Conservation (phyloP, 2,888 invertebrate species). For the Apeira syringaria region DNA sequence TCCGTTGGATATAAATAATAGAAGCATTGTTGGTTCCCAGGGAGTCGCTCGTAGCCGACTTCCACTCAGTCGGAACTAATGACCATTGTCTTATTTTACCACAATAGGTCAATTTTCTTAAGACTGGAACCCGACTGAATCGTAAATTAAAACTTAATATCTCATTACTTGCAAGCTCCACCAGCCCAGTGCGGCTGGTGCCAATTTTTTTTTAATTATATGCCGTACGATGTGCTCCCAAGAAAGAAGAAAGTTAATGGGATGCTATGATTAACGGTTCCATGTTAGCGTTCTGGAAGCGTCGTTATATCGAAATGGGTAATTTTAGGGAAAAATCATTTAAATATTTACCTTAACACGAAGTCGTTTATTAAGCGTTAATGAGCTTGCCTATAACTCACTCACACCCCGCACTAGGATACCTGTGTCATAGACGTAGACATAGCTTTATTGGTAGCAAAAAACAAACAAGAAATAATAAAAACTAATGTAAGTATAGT, state of each 20-base stretch:
- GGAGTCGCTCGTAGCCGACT: slow-evolving; percentile 57
- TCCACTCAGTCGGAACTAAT: slow-evolving; percentile 73
- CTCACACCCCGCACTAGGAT: too few relatives aligned
- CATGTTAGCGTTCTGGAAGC: neutral
- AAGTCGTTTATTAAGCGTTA: too few relatives aligned
- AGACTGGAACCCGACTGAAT: slow-evolving; percentile 69
- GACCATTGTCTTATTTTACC: slow-evolving; percentile 75
- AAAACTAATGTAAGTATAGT: too few relatives aligned
- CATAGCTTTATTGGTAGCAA: too few relatives aligned
- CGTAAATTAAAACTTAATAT: slow-evolving; percentile 80
- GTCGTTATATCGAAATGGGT: neutral
- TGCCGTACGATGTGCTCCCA: slow-evolving; percentile 35
- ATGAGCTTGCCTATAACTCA: too few relatives aligned
- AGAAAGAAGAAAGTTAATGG: slow-evolving; percentile 7
- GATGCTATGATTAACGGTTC: neutral
- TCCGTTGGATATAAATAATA: slow-evolving; percentile 69
- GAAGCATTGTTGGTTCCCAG: slow-evolving; percentile 65
- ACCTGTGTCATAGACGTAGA: too few relatives aligned
- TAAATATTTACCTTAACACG: too few relatives aligned
- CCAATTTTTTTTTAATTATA: slow-evolving; percentile 51
- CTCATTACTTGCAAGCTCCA: slow-evolving; percentile 77
- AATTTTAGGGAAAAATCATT: too few relatives aligned
- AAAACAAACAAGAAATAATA: too few relatives aligned
- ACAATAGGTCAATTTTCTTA: slow-evolving; percentile 80
- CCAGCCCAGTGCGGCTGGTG: slow-evolving; percentile 57